Evolutionary conservation across 2,888 invertebrate species (phyloP).

Genomic region (Brachyptera putata): DNA sequence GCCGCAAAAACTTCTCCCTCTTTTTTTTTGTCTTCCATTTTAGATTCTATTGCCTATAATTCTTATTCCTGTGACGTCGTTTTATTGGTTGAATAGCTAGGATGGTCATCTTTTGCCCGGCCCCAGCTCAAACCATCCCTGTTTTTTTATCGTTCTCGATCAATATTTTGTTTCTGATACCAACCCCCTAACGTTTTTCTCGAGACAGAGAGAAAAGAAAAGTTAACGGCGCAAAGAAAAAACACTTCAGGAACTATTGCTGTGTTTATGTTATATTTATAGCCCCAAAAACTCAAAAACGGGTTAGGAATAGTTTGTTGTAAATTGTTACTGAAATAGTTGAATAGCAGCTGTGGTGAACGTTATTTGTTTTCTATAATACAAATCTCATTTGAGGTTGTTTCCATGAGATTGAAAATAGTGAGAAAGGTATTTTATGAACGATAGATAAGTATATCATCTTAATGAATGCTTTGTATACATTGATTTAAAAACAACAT

Average conservation of each 20-base stretch:
- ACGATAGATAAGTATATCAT: no score
- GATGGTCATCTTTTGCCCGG: slow-evolving; percentile 28
- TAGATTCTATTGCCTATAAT: slow-evolving; percentile 32
- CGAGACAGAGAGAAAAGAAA: background rate
- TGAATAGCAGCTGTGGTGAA: no score
- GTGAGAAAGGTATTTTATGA: no score
- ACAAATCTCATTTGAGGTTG: no score
- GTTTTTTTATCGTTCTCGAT: slow-evolving; percentile 8
- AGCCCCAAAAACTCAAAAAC: no score
- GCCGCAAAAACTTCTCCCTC: slow-evolving; percentile 11
- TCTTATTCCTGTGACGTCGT: slow-evolving; percentile 31
- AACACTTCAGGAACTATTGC: background rate
- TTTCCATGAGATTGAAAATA: no score
- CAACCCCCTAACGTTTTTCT: background rate
- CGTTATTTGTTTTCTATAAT: no score
- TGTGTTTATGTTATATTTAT: no score
- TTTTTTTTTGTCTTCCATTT: slow-evolving; percentile 29
- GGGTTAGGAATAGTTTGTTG: no score
- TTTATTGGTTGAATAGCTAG: slow-evolving; percentile 28
- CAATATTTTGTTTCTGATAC: slow-evolving; percentile 30
- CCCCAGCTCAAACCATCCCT: slow-evolving; percentile 6
- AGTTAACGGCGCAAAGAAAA: background rate
- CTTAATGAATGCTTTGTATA: no score
- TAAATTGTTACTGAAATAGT: no score
- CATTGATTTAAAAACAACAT: no score